These are phyloP conservation scores for Cephalotes varians DNA, from an alignment of 2,888 invertebrate species.

Conservation along the genomic window DNA sequence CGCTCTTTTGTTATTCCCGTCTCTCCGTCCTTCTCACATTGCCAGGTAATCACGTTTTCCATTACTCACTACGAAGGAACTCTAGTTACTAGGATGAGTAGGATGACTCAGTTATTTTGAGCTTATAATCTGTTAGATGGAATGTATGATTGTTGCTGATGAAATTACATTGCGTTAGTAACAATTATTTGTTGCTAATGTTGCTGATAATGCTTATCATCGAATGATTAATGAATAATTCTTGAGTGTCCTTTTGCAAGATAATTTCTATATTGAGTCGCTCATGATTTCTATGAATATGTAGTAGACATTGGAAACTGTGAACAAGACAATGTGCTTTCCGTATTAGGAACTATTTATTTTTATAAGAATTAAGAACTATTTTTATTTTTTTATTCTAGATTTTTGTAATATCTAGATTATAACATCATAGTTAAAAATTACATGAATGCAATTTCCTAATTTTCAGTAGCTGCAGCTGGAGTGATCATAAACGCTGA, in stretches of 20 bases:
- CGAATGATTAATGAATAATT: background rate
- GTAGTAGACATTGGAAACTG: background rate
- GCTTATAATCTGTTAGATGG: slow-evolving; percentile 35
- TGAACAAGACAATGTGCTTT: background rate
- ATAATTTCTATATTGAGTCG: background rate
- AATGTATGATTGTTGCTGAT: background rate
- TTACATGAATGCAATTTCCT: background rate
- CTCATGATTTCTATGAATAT: background rate
- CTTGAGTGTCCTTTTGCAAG: background rate
- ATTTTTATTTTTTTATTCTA: background rate
- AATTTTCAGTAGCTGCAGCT: slow-evolving; percentile 77
- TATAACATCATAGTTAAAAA: background rate
- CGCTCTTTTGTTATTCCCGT: slow-evolving; percentile 29
- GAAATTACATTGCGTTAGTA: slow-evolving; percentile 1
- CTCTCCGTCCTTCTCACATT: background rate
- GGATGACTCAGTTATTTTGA: slow-evolving; percentile 67
- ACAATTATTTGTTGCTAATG: too few species aligned
- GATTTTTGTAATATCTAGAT: background rate
- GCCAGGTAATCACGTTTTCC: slow-evolving; percentile 28
- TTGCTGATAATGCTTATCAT: background rate
- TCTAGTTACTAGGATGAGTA: slow-evolving; percentile 39
- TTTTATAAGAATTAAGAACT: background rate
- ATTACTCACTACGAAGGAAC: slow-evolving; percentile 57
- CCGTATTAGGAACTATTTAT: slow-evolving; percentile 2
- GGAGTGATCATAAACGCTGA: slow-evolving; percentile 74